Conservation (phyloP, 1,140 invertebrate species). For the Lutraria rhynchaena region DNA sequence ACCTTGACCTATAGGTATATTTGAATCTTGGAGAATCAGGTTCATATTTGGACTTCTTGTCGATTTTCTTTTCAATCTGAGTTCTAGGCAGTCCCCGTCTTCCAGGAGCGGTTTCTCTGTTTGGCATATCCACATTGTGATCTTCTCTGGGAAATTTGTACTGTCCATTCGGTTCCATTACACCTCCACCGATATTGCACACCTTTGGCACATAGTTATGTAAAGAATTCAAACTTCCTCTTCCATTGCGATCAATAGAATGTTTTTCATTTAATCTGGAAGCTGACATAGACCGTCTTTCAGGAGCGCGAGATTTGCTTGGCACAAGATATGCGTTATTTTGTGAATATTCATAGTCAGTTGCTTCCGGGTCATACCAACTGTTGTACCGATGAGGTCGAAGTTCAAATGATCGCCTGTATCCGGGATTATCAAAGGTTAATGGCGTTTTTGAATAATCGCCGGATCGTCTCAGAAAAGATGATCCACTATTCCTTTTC, state of each 20-base stretch:
- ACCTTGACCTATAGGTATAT: conserved; percentile 37
- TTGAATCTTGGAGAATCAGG: neutral
- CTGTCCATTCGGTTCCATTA: neutral
- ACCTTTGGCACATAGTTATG: conserved; percentile 38
- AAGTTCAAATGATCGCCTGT: conserved; percentile 40
- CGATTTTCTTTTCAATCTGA: neutral
- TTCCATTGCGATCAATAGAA: neutral
- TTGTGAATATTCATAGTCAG: conserved; percentile 27
- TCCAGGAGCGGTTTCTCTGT: neutral
- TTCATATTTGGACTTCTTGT: neutral
- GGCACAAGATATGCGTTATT: conserved; percentile 40
- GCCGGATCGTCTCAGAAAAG: conserved; percentile 25
- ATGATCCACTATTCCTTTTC: conserved; percentile 11
- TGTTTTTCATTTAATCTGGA: conserved; percentile 28
- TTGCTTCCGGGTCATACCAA: conserved; percentile 47
- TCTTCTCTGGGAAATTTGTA: neutral
- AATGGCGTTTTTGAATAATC: conserved; percentile 26
- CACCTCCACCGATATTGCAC: conserved; percentile 3
- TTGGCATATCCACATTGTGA: conserved; percentile 2
- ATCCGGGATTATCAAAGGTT: conserved; percentile 37
- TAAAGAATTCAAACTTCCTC: conserved; percentile 13
- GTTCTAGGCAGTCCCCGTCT: conserved; percentile 13
- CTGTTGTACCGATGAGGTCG: conserved; percentile 31
- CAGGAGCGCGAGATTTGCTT: neutral
- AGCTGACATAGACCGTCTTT: conserved; percentile 31